These are phyloP conservation scores for Erethizon dorsatum DNA, from an alignment of 2,797 vertebrate species.

Conservation along the genomic window DNA sequence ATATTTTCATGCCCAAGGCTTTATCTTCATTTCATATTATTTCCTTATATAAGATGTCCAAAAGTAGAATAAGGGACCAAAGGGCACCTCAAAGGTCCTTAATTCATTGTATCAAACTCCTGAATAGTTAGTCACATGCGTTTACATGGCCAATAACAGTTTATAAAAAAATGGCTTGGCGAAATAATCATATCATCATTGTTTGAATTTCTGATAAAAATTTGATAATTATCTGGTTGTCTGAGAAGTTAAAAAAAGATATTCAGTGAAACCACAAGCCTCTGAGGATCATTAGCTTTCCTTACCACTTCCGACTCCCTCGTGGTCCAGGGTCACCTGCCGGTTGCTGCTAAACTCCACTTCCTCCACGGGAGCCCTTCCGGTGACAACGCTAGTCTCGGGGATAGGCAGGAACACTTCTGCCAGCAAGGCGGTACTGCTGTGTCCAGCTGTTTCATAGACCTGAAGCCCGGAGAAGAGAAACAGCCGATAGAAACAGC, in stretches of 20 bases:
- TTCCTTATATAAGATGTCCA: slow-evolving; percentile 49
- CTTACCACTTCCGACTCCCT: slow-evolving; percentile 98
- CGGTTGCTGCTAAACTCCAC: slow-evolving; percentile 98
- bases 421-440: slow-evolving; percentile 90
- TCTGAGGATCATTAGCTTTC: neutral
- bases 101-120: neutral
- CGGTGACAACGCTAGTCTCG: slow-evolving; percentile 92
- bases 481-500: neutral
- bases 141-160: neutral
- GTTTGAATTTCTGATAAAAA: neutral
- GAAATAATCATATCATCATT: neutral
- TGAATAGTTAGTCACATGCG: neutral
- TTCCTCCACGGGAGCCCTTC: slow-evolving; percentile 92
- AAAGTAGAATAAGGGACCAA: slow-evolving; percentile 22
- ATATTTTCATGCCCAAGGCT: neutral
- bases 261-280: neutral
- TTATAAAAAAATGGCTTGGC: slow-evolving; percentile 1
- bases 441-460: slow-evolving; percentile 93
- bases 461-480: slow-evolving; percentile 88
- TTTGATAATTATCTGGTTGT: neutral
- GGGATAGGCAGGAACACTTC: slow-evolving; percentile 97
- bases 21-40: slow-evolving; percentile 34
- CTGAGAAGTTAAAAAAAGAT: neutral
- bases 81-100: neutral
- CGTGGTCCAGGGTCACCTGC: slow-evolving; percentile 94